Evolutionary conservation across 2,113 vertebrate species (phyloP).

Genomic region (Rhipidura dahli): DNA sequence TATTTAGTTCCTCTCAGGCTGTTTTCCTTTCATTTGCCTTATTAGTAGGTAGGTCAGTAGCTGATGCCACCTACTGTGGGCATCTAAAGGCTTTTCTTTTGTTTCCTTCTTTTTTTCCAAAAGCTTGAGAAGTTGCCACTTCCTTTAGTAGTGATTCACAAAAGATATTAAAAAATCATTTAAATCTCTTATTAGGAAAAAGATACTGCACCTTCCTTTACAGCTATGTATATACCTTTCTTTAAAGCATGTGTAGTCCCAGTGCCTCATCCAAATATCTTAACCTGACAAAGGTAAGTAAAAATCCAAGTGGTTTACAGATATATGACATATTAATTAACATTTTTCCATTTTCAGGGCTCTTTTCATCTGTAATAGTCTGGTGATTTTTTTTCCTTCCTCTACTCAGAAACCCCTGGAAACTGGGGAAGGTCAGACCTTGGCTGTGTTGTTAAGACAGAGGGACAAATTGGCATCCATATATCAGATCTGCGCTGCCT

Average conservation of each 20-base stretch:
- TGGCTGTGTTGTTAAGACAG: background rate
- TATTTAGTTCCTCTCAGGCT: conserved; percentile 64
- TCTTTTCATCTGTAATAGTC: background rate
- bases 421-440: conserved; percentile 7
- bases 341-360: background rate
- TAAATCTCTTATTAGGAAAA: conserved; percentile 2
- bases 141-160: conserved; percentile 40
- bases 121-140: conserved; percentile 56
- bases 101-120: conserved; percentile 37
- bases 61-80: conserved; percentile 71
- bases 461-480: conserved; percentile 17
- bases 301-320: background rate
- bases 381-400: background rate
- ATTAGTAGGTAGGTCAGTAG: conserved; percentile 70
- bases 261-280: background rate
- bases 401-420: background rate
- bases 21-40: conserved; percentile 72
- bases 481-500: background rate
- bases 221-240: background rate
- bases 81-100: conserved; percentile 67
- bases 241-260: background rate
- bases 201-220: background rate
- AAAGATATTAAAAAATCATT: conserved; percentile 44
- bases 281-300: background rate
- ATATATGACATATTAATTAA: background rate